phyloP scores from a whole-genome alignment of 2,888 invertebrate genomes.

The Amblyjoppa proteus region DNA sequence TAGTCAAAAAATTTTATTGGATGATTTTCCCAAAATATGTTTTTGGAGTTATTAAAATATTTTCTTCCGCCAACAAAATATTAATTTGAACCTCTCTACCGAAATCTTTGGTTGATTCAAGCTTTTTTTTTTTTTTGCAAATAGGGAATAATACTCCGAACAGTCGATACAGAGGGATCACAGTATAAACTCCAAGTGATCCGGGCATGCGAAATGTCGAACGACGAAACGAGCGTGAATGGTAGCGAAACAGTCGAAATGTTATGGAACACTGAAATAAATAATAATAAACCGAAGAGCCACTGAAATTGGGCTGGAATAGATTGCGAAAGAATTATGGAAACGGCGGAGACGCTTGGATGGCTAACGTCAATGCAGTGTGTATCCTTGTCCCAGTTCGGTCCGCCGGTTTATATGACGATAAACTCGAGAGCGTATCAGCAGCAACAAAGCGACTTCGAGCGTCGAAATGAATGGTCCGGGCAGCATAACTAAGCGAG shows the following conservation, averaged over 20 bases:
- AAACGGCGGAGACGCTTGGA: slow-evolving; percentile 35
- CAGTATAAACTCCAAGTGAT: background rate
- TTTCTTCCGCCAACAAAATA: background rate
- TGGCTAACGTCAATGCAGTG: slow-evolving; percentile 59
- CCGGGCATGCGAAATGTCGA: slow-evolving; percentile 4
- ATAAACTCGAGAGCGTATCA: slow-evolving; percentile 66
- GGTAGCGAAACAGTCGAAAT: slow-evolving; percentile 4
- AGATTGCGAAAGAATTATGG: slow-evolving; percentile 52
- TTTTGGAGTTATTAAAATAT: too few relatives aligned
- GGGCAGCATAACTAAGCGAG: slow-evolving; percentile 60
- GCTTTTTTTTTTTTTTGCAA: too few relatives aligned
- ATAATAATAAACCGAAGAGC: background rate
- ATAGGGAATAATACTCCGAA: background rate
- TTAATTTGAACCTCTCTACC: background rate
- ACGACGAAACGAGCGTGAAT: background rate
- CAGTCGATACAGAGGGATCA: background rate
- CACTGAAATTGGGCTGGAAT: background rate
- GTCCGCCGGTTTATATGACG: slow-evolving; percentile 46
- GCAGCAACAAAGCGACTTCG: slow-evolving; percentile 60
- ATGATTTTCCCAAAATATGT: too few relatives aligned
- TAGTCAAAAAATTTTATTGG: too few relatives aligned
- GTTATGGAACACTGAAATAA: slow-evolving; percentile 14
- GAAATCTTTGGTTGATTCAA: background rate
- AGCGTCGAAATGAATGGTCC: slow-evolving; percentile 56
- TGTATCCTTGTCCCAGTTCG: slow-evolving; percentile 46